Evolutionary conservation across 2,113 vertebrate genomes (phyloP).

Genomic region (Lagopus muta): DNA sequence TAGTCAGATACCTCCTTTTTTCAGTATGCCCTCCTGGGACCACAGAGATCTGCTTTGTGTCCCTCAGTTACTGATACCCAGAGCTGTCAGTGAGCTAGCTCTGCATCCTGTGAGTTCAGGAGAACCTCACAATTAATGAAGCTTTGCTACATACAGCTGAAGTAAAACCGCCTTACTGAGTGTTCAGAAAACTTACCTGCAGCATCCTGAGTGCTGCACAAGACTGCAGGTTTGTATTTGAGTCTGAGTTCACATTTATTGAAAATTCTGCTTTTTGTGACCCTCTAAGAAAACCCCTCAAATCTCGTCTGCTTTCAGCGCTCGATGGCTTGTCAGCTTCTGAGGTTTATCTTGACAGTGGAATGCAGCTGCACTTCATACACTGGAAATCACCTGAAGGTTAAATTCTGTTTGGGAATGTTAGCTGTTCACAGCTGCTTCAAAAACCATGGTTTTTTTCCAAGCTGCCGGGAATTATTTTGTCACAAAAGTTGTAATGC

Average conservation of each 20-base stretch:
- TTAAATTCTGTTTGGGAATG: constrained; percentile 8
- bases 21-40: background rate
- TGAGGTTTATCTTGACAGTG: background rate
- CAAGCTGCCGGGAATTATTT: background rate
- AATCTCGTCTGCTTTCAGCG: background rate
- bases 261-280: background rate
- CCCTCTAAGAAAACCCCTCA: background rate
- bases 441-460: background rate
- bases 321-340: constrained; percentile 2
- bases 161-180: background rate
- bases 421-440: constrained; percentile 10
- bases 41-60: background rate
- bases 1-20: background rate
- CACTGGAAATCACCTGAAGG: background rate
- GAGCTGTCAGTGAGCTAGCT: background rate
- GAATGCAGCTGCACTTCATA: constrained; percentile 41
- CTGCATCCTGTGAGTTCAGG: no score
- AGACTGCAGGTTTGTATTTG: background rate
- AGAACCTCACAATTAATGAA: background rate
- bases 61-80: background rate
- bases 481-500: background rate
- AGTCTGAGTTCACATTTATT: background rate
- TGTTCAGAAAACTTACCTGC: background rate
- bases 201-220: background rate
- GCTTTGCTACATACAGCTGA: background rate